These are phyloP conservation scores for rat (Rattus norvegicus) DNA, from an alignment of 2,113 vertebrate genomes.

Conservation along the genomic window DNA sequence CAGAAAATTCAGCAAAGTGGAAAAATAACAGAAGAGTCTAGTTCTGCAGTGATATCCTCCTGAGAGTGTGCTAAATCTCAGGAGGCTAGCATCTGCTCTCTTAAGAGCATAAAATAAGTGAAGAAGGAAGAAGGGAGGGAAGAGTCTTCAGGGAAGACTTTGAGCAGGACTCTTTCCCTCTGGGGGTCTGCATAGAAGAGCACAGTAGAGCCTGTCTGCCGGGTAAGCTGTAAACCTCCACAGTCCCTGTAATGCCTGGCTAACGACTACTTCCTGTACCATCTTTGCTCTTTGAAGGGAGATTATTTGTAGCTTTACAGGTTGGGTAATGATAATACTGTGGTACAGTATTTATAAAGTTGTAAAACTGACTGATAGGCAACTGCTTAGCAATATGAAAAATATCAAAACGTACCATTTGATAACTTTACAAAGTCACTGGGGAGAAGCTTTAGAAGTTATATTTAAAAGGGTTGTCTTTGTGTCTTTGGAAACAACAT, in stretches of 20 bases:
- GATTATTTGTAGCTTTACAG: slow-evolving; percentile 26
- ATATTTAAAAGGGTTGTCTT: not conserved
- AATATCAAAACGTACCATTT: not conserved
- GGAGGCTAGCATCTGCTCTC: not conserved
- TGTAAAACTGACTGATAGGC: not conserved
- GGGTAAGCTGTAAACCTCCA: not conserved
- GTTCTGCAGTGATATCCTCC: not conserved
- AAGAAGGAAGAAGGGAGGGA: too few relatives aligned
- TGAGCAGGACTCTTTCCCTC: not conserved
- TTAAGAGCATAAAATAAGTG: not conserved
- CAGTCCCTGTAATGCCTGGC: not conserved
- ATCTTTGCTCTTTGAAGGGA: not conserved
- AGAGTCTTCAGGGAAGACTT: not conserved
- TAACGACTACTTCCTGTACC: not conserved
- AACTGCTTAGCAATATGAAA: not conserved
- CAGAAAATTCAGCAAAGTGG: not conserved
- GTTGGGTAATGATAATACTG: not conserved
- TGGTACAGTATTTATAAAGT: not conserved
- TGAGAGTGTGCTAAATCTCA: not conserved
- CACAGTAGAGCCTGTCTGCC: not conserved
- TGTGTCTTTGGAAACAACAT: not conserved
- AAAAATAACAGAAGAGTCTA: not conserved
- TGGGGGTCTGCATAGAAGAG: not conserved
- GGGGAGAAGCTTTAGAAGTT: slow-evolving; percentile 31
- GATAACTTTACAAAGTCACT: not conserved